Conservation (phyloP, 2,113 vertebrate genomes). For the Ceyx cyanopectus region DNA sequence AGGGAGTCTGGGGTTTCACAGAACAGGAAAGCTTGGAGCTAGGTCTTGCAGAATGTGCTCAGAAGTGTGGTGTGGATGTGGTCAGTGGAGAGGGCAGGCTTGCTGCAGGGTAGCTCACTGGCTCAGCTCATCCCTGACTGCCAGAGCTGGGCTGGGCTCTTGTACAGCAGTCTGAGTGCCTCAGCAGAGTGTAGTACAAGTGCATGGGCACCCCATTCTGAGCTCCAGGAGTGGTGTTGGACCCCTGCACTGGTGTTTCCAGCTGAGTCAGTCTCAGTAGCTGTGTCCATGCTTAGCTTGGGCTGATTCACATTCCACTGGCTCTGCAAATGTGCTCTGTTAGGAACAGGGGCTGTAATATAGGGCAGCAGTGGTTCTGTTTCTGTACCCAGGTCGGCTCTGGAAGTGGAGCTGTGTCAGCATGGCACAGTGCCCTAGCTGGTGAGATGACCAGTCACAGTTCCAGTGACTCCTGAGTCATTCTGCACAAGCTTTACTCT, state of each 20-base stretch:
- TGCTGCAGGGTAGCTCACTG: background rate
- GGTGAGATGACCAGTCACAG: background rate
- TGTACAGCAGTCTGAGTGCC: background rate
- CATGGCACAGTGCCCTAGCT: background rate
- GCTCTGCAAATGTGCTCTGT: background rate
- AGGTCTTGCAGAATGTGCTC: background rate
- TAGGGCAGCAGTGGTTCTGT: background rate
- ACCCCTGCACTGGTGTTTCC: background rate
- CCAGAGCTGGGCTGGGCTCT: background rate
- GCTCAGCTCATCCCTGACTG: background rate
- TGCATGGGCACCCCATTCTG: background rate
- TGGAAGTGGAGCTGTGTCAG: background rate
- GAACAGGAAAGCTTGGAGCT: background rate
- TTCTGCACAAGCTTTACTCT: background rate
- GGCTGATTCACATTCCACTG: background rate
- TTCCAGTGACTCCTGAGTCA: background rate
- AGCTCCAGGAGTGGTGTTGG: background rate
- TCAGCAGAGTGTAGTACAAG: background rate
- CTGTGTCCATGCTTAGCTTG: background rate
- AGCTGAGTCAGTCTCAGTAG: background rate
- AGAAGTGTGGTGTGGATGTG: accelerated
- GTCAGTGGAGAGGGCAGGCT: background rate
- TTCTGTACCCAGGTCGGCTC: background rate
- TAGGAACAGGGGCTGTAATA: background rate
- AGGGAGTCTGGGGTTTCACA: background rate